Evolutionary conservation across 37 sponge, comb jelly and placozoan species (phyloP), one percentile per base, ranked within the genome.

Genomic region (Aplysina aerophoba): DNA sequence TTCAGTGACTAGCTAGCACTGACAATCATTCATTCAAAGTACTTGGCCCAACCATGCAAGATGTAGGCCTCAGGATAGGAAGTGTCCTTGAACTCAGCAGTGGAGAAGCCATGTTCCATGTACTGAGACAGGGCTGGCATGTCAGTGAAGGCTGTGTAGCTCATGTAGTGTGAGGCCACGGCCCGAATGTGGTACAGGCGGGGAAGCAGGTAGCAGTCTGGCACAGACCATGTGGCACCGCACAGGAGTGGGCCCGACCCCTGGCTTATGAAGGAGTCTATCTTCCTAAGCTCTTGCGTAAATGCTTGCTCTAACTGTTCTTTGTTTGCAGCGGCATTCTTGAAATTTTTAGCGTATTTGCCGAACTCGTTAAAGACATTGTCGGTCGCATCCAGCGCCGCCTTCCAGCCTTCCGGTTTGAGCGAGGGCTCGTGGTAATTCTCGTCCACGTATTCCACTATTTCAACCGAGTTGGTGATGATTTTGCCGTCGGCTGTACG

Each of bases 151-250:
- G 57, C 41, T 22, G 59, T 85, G 86, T 82, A 90, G 27, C 68
- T 59, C 62, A 59, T 37, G 67, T 35, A 90, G 58, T 90, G 82
- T 12, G 55, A 13, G 16, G 82, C 81, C n/a, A 86, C 90, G 0
- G 77, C 64, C 3, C 15, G 24, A 27, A 90, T 81, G 66, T 90
- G 90, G 41, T 85, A 90, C 36, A 90, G 77, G 17, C 86, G 33
- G 60, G 90, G 90, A 19, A 72, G 83, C 4, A 90, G 79, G 19
- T 19, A 34, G 39, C 90, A 90, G 82, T 90, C 90, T 0, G 90
- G 75, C 14, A 86, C 57, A 0, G 86, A 62, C 86, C 86, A 90
- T 1, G 24, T 0, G 6, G 63, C 62, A 14, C 82, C 74, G 61
- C 82, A 90, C 11, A 90, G 82, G 34, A 85, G 35, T 6, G 82